Evolutionary conservation across 2,113 vertebrate genomes (phyloP), one percentile per base, ranked within the genome.

Genomic region (Aegotheles bennettii): DNA sequence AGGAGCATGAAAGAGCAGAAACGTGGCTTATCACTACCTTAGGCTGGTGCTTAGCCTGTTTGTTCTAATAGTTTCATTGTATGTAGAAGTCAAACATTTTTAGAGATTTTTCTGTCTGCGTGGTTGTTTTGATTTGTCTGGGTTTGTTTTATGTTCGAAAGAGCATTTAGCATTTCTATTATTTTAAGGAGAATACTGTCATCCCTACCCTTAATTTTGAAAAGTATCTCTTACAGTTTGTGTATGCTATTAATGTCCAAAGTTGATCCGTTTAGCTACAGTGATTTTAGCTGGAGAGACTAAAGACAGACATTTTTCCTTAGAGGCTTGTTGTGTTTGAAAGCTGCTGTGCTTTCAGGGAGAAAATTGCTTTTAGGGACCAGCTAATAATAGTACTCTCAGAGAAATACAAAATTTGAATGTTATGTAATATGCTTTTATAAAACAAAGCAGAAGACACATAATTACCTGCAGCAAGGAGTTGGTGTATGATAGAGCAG

Each of bases 401-500:
- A 60, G 60, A 75, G n/a, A 45, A 63, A 9, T 31, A 36, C 5
- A 21, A 78, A n/a, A n/a, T 18, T 23, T 80, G 38, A 14, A 20
- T 54, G 15, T 31, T 16, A 9, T 29, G n/a, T 47, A 17, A 84
- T 18, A 13, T 43, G 33, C 29, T 51, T 71, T 87, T 74, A 5
- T 25, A 83, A 85, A 60, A 28, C 29, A 76, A 51, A 87, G 5
- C 10, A 67, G 67, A 54, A 81, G 70, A 31, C 21, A 24, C 28
- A 29, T 48, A 6, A 59, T 97, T 94, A 99, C 99, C 99, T 98
- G 98, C 97, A 94, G 98, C 97, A 33, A 99, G 96, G 73, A 98
- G 98, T 73, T 99, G 98, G 91, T 98, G 99, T 95, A 98, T 98
- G 75, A 98, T 96, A 84, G 98, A 98, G 71, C 99, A 99, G 2